Evolutionary conservation across 2,113 vertebrate species (phyloP).

Genomic region (Hoplias malabaricus): DNA sequence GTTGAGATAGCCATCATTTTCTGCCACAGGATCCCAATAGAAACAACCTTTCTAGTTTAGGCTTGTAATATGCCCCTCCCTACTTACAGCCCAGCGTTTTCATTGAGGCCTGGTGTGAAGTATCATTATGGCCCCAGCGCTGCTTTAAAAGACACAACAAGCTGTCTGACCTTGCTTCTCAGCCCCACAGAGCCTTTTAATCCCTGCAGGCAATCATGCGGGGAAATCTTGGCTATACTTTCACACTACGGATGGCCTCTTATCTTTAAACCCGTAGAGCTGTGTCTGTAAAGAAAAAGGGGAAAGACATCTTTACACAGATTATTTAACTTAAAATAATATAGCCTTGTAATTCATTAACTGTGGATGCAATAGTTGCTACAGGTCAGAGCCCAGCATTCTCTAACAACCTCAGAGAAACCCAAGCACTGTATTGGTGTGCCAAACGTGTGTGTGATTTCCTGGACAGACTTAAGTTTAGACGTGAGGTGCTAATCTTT

Average conservation of each 20-base stretch:
- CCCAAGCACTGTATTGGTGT: neutral
- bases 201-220: slow-evolving; percentile 30
- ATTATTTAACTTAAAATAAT: neutral
- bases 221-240: neutral
- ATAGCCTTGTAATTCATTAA: too few species aligned
- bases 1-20: slow-evolving; percentile 67
- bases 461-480: too few species aligned
- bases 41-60: slow-evolving; percentile 58
- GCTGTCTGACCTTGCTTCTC: slow-evolving; percentile 38
- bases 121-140: slow-evolving; percentile 55
- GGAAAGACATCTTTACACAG: slow-evolving; percentile 1
- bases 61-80: slow-evolving; percentile 55
- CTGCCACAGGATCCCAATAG: slow-evolving; percentile 56
- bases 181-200: slow-evolving; percentile 47
- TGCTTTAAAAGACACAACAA: slow-evolving; percentile 57
- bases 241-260: slow-evolving; percentile 8
- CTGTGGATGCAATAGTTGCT: neutral
- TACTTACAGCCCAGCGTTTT: slow-evolving; percentile 66
- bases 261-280: neutral
- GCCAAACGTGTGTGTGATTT: neutral
- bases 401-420: too few species aligned
- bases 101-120: slow-evolving; percentile 59
- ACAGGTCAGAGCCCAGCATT: neutral
- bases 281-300: neutral
- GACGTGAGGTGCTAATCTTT: too few species aligned